Evolutionary conservation across 92 coral and sea anemone species (phyloP).

Genomic region (Plumapathes pennacea): DNA sequence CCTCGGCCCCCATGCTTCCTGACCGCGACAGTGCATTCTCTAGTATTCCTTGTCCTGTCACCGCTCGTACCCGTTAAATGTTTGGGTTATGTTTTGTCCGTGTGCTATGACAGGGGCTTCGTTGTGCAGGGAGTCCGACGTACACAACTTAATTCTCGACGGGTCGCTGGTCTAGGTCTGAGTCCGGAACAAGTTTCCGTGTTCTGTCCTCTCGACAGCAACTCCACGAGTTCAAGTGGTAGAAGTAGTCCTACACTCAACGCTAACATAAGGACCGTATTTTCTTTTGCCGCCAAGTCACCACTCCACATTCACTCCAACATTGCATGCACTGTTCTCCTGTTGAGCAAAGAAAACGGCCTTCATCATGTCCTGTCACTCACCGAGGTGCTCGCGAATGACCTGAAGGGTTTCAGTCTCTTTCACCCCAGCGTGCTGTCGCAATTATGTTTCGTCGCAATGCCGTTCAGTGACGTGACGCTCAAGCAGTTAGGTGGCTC

Average conservation of each 20-base stretch:
- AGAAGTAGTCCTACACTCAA: not conserved
- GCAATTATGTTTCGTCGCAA: conserved; percentile 57
- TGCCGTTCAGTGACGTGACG: conserved; percentile 69
- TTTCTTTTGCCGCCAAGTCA: conserved; percentile 18
- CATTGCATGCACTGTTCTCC: conserved; percentile 70
- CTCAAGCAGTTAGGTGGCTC: conserved; percentile 67
- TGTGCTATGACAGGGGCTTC: conserved; percentile 77
- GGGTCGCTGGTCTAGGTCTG: conserved; percentile 68
- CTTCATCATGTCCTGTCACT: conserved; percentile 66
- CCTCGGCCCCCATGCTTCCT: conserved; percentile 85
- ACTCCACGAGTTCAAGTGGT: not conserved
- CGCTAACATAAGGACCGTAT: too few relatives aligned
- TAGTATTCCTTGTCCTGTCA: conserved; percentile 64
- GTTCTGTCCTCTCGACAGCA: conserved; percentile 64
- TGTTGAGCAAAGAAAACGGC: conserved; percentile 83
- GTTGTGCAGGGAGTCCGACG: conserved; percentile 71
- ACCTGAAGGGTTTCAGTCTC: not conserved
- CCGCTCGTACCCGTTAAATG: conserved; percentile 76
- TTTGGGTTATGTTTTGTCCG: conserved; percentile 63
- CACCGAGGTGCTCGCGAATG: conserved; percentile 31
- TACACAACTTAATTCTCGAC: conserved; percentile 52
- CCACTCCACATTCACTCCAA: conserved; percentile 16
- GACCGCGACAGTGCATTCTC: conserved; percentile 63
- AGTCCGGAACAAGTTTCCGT: conserved; percentile 62
- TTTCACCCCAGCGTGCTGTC: not conserved